Base-by-base conservation (phyloP, 2,113 vertebrate species). In the Prunella himalayana region DNA sequence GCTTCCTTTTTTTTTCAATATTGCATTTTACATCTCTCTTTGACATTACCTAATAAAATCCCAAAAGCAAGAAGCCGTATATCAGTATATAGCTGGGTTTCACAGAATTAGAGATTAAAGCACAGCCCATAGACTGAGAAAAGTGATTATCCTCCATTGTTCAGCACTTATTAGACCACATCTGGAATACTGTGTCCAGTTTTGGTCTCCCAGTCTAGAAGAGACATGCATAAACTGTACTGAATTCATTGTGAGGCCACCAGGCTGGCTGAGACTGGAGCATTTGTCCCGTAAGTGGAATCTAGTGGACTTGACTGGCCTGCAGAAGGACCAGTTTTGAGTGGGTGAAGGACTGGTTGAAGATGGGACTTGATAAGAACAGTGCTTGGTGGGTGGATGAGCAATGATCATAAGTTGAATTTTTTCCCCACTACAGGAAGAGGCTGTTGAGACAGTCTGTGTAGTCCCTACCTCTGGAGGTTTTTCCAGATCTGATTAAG, bases 281-380 rank as follows among this genome's bases (percentile, higher is more conserved):
- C 15, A 39, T 13, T 21, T 51, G 39, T 25, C 25, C 23, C 51
- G 4, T 35, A 20, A 88, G 22, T 44, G 60, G 49, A 49, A 13
- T 9, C 6, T 25, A 22, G 27, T 19, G 39, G 9, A 10, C 20
- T 63, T 39, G 21, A 7, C 19, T 1, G 13, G 13, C 23, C 24
- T 70, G 37, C n/a, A 79, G 65, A 60, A 73, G 20, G 14, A 21
- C 30, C 24, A 41, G 11, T 12, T 73, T 51, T 61, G 37, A 28
- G 6, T 1, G 5, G 2, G 3, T 33, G 7, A 3, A 54, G 19
- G 13, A 25, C 21, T 59, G 22, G 12, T 11, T 61, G 35, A 30
- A 16, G 11, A 25, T 57, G 10, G 2, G 5, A 61, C 7, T 21
- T 33, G 10, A 13, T n/a, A 42, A n/a, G 6, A 82, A n/a, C 16